These are phyloP conservation scores for Glaucopsyche alexis DNA, from an alignment of 2,888 invertebrate genomes.

Conservation along the genomic window DNA sequence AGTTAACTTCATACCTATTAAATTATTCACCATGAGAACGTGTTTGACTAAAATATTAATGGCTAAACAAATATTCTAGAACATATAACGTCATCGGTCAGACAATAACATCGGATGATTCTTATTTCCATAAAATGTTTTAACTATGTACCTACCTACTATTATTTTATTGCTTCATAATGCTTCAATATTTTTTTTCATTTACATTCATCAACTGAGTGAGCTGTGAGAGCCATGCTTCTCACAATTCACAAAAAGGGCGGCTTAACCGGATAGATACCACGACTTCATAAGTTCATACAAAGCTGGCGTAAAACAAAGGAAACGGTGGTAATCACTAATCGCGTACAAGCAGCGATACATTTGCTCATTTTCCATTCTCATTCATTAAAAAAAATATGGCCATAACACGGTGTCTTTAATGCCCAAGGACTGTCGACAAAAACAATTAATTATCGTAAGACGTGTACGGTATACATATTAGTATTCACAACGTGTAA, in stretches of 20 bases:
- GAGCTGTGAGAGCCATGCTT: no score
- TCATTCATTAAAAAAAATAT: background rate
- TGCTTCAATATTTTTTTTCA: no score
- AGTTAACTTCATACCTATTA: background rate
- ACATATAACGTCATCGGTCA: background rate
- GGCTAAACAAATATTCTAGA: background rate
- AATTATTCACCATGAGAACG: background rate
- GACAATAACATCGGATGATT: background rate
- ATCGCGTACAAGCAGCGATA: no score
- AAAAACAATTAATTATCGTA: background rate
- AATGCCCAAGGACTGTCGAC: background rate
- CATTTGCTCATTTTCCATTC: no score
- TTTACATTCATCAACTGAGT: no score
- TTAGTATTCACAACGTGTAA: background rate
- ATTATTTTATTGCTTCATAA: no score
- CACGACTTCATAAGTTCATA: no score
- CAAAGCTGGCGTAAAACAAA: no score
- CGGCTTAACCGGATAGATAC: no score
- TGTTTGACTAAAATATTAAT: conserved; percentile 7
- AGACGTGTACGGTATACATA: background rate
- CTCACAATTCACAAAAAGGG: no score
- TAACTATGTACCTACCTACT: background rate
- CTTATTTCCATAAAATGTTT: background rate
- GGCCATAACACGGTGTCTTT: background rate
- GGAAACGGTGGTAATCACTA: no score